phyloP scores from a whole-genome alignment of 2,888 invertebrate genomes.

The Labia minor region DNA sequence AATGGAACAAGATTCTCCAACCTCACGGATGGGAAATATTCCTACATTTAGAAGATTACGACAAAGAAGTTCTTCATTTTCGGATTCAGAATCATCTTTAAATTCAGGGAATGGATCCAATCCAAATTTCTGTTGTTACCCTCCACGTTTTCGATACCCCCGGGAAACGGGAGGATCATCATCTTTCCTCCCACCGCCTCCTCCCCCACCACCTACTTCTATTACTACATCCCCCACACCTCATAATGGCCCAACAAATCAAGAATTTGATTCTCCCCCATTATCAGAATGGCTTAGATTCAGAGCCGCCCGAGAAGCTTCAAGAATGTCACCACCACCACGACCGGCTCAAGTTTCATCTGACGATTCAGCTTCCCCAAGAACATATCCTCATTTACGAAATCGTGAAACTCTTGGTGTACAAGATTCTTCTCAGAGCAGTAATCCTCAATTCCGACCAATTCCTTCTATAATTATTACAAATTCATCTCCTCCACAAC shows the following conservation, averaged over 20 bases:
- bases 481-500: not conserved
- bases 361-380: not conserved
- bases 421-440: not conserved
- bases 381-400: not conserved
- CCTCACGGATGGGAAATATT: not conserved
- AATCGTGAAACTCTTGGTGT: not conserved
- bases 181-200: constrained; percentile 15
- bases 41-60: not conserved
- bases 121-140: not conserved
- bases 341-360: not conserved
- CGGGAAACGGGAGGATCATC: not conserved
- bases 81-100: not conserved
- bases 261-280: not conserved
- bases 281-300: not conserved
- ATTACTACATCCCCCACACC: not conserved
- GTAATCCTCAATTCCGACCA: not conserved
- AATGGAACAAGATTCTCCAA: constrained; percentile 27
- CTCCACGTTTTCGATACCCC: not conserved
- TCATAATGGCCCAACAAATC: not conserved
- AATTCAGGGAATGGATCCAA: not conserved
- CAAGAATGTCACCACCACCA: not conserved
- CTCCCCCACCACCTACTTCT: constrained; percentile 18
- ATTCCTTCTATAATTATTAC: not conserved
- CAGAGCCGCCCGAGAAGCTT: not conserved
- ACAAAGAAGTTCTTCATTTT: constrained; percentile 1